Base-by-base conservation (phyloP, 1,140 invertebrate genomes). In the Thaumatotibia leucotreta region DNA sequence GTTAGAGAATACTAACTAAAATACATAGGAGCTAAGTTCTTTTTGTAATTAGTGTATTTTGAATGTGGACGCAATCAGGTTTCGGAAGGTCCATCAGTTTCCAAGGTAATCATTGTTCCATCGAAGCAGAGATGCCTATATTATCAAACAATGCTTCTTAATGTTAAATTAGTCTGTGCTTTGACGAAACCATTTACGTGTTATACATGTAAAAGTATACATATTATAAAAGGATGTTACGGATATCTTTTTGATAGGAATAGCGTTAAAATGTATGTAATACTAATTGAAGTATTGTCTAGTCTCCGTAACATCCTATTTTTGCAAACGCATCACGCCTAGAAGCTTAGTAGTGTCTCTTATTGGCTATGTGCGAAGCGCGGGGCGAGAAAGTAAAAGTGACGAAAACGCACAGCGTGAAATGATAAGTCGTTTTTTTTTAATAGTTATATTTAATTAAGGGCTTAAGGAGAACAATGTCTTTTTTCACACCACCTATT, bases 111-210 rank as follows among this genome's bases (percentile, higher is more conserved):
- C 14, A 54, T n/a, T 52, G 52, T 58, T 27, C 23, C 23, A 24
- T 58, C 52, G 24, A 58, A 58, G 23, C 52, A 58, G 52, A 58
- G 52, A 58, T n/a, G n/a, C n/a, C n/a, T n/a, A n/a, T n/a, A n/a
- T n/a, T n/a, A n/a, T n/a, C n/a, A n/a, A n/a, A n/a, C n/a, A n/a
- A n/a, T n/a, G n/a, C n/a, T n/a, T n/a, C n/a, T n/a, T n/a, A n/a
- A n/a, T n/a, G n/a, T n/a, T n/a, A n/a, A 5, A 31, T 10, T 31
- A 31, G 17, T 58, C 23, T 58, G 23, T 58, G 52, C 52, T 58
- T 58, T 29, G 52, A 58, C 23, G 52, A 14, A 58, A 27, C 52
- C 5, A 11, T 14, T 6, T 14, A 14, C 11, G 29, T 58, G 1
- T 1, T 58, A 6, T 27, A 27, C 52, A 10, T 31, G 23, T 52